Evolutionary conservation across 2,113 vertebrate species (phyloP), one percentile per base, ranked within the genome.

Genomic region (Pteropus alecto): DNA sequence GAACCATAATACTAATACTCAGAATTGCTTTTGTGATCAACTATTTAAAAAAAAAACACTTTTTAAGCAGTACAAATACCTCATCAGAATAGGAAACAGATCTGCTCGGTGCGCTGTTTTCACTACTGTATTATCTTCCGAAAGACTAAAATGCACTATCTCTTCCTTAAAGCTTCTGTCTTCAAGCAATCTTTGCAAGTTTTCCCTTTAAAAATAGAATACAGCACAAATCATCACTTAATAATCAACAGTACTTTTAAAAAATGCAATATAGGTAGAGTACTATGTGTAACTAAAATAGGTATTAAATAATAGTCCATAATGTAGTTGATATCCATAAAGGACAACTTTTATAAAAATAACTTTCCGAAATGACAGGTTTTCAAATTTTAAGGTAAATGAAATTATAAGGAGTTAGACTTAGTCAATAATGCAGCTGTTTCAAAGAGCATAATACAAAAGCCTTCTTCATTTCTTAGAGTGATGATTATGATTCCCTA

Each of bases 101-200:
- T 98, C 97, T 38, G 98, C 97, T 97, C 99, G 99, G 98, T 99
- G 99, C 2, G 98, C 98, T n/a, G 96, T 87, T 96, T 99, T 99
- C 9, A 99, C 99, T 41, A 99, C 98, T 3, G 98, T 41, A 0
- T 98, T 99, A 87, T 99, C 99, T 97, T 99, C 99, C 26, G 99
- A 99, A 96, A 99, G 99, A 98, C 98, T 99, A 97, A 99, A 99
- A 98, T 99, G 99, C 35, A 99, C 98, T 30, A 99, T 99, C 98
- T 99, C 99, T 94, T 99, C 99, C 98, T 99, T 99, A 98, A 99
- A 99, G 97, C 98, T 99, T 98, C 99, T 99, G 98, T 99, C 99
- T 0, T 99, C 99, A 96, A 99, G 98, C 0, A 99, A 98, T 71
- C 99, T 99, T 98, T 99, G 98, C n/a, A 99, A 99, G 91, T 99